These are phyloP conservation scores for Tachina grossa DNA, from an alignment of 2,888 invertebrate species.

Conservation along the genomic window DNA sequence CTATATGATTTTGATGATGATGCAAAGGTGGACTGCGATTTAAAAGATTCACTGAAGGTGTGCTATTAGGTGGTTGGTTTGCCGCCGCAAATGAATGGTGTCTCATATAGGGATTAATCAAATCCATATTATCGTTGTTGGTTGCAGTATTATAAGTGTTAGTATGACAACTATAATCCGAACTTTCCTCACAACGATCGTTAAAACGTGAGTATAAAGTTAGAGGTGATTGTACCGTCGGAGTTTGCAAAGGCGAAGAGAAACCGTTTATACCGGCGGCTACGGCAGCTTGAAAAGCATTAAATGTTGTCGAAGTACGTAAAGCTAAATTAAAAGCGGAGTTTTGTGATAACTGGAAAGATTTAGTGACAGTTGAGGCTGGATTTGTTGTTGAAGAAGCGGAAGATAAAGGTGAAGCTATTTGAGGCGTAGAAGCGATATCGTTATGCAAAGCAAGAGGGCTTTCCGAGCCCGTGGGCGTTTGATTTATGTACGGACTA, in stretches of 20 bases:
- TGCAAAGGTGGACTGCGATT: conserved; percentile 77
- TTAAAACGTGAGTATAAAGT: conserved; percentile 57
- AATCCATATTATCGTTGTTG: conserved; percentile 79
- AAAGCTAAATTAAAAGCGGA: conserved; percentile 81
- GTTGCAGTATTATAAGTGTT: conserved; percentile 68
- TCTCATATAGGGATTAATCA: conserved; percentile 82
- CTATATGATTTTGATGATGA: conserved; percentile 69
- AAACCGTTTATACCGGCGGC: conserved; percentile 74
- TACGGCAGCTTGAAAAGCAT: conserved; percentile 72
- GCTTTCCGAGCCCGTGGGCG: conserved; percentile 82
- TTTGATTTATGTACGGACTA: conserved; percentile 81
- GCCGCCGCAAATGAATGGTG: conserved; percentile 78
- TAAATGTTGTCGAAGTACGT: conserved; percentile 55
- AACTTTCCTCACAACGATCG: conserved; percentile 72
- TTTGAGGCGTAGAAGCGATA: conserved; percentile 43
- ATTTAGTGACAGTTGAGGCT: conserved; percentile 71
- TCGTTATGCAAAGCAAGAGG: conserved; percentile 70
- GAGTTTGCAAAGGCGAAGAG: conserved; percentile 59
- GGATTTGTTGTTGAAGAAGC: conserved; percentile 65
- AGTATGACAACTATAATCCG: conserved; percentile 64
- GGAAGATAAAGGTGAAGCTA: conserved; percentile 48
- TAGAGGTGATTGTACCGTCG: conserved; percentile 57
- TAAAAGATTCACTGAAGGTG: conserved; percentile 74
- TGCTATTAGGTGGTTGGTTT: conserved; percentile 74
- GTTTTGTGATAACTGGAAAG: conserved; percentile 79